Base-by-base conservation (phyloP, 2,797 vertebrate genomes). In the Rhinichthys osculus region DNA sequence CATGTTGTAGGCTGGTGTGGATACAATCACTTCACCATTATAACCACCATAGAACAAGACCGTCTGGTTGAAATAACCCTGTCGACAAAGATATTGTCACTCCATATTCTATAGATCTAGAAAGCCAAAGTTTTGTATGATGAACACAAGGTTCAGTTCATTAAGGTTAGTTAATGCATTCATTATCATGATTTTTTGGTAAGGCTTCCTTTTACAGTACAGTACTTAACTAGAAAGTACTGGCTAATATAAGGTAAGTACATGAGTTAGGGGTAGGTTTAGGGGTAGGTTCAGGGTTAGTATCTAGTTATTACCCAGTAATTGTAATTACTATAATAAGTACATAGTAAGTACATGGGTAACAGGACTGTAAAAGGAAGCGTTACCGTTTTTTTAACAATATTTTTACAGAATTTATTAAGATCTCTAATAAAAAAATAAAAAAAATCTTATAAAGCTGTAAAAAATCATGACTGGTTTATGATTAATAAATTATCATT, bases 1-100 rank as follows among this genome's bases (percentile, higher is more conserved):
- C 96, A 99, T 97, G 92, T 98, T 88, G 87, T 99, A 99, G 0
- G 93, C 85, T 0, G 90, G 77, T 35, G 85, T 64, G 11, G 81
- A 90, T 1, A 0, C n/a, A 0, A 93, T 85, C 1, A 91, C 92
- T 78, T 86, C 82, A 42, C 98, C 97, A 87, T 95, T 97, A 90
- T 99, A 99, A 92, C 95, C 96, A 2, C 98, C 97, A 0, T 98
- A 99, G 90, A 98, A 99, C 93, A 99, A 95, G 70, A 97, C 94
- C 0, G 97, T 98, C 90, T 96, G 73, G 44, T 86, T 91, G 92
- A 99, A 99, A 91, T 97, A 98, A 86, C 97, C 98, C 98, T 99
- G 92, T 57, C 8, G 1, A 88, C 89, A 81, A 19, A 85, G 57
- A 84, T 1, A 16, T 14, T 82, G 14, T 16, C 40, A 73, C 11